A percentile compares a stretch with the other conserved stretches of the same genome.
phyloP scores from a whole-genome alignment of 1,140 invertebrate genomes.

The Dendroctonus valens region DNA sequence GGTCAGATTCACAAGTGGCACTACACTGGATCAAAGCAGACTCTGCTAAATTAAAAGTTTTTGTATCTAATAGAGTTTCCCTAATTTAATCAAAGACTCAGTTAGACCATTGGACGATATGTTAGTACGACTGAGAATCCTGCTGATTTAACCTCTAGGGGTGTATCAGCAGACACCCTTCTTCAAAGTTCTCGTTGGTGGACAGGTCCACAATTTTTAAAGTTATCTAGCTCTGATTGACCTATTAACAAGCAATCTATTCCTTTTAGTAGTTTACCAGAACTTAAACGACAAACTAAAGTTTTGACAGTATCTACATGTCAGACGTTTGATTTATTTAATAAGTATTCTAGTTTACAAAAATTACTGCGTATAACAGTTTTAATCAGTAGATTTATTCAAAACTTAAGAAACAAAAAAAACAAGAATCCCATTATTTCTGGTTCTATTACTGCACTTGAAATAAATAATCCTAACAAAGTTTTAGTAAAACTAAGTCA shows the following conservation, averaged over 20 bases:
- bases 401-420: neutral
- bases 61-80: conserved; percentile 46
- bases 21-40: conserved; percentile 40
- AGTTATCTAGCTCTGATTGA: too few species aligned
- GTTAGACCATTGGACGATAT: conserved; percentile 43
- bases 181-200: too few species aligned
- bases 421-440: conserved; percentile 33
- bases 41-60: conserved; percentile 39
- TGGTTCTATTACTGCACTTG: neutral
- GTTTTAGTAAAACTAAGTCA: neutral
- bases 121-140: conserved; percentile 31
- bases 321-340: too few species aligned
- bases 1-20: conserved; percentile 51
- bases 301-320: too few species aligned
- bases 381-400: too few species aligned
- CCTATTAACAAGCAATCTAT: too few species aligned
- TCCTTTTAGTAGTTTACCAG: too few species aligned
- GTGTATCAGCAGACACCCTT: conserved; percentile 19
- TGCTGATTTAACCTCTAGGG: conserved; percentile 51
- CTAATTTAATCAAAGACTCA: conserved; percentile 45
- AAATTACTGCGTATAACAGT: too few species aligned
- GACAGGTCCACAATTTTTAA: too few species aligned
- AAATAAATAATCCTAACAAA: neutral
- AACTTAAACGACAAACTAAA: too few species aligned
- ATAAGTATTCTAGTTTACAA: too few species aligned